Percentiles rank a stretch among this genome's conserved stretches.
phyloP scores from a whole-genome alignment of 2,888 invertebrate genomes.

The Heliconius erato region DNA sequence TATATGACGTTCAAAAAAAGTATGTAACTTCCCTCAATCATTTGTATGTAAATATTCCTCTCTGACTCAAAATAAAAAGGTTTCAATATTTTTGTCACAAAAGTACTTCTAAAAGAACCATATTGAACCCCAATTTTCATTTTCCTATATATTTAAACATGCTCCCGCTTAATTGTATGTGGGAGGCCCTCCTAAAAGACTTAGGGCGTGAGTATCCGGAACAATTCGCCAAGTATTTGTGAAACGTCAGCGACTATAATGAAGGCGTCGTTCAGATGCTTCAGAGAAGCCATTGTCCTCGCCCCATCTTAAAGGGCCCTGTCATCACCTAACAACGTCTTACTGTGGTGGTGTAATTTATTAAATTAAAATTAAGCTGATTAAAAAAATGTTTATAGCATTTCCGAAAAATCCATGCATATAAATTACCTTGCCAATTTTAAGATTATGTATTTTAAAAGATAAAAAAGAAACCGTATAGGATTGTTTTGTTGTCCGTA shows the following conservation, averaged over 20 bases:
- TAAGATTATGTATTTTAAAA: too few relatives aligned
- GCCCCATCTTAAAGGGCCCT: constrained; percentile 51
- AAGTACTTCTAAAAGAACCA: neutral
- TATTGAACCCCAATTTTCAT: constrained; percentile 8
- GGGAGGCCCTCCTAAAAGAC: constrained; percentile 28
- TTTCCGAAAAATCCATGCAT: neutral
- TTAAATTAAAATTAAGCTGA: constrained; percentile 22
- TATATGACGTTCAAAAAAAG: too few relatives aligned
- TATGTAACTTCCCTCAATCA: neutral
- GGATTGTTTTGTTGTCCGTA: too few relatives aligned
- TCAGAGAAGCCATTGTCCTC: constrained; percentile 68
- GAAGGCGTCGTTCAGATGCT: constrained; percentile 76
- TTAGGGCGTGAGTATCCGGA: constrained; percentile 42
- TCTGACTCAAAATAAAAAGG: neutral
- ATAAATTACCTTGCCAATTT: neutral
- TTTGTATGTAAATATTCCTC: neutral
- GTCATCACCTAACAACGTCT: constrained; percentile 42
- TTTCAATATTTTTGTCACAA: neutral
- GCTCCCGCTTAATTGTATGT: constrained; percentile 11
- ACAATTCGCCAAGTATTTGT: constrained; percentile 73
- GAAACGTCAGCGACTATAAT: constrained; percentile 75
- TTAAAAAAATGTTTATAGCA: neutral
- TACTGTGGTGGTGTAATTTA: constrained; percentile 31
- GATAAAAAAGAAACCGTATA: too few relatives aligned
- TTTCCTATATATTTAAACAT: constrained; percentile 9